Base-by-base conservation (phyloP, 2,113 vertebrate species). In the pig (Sus scrofa) region DNA sequence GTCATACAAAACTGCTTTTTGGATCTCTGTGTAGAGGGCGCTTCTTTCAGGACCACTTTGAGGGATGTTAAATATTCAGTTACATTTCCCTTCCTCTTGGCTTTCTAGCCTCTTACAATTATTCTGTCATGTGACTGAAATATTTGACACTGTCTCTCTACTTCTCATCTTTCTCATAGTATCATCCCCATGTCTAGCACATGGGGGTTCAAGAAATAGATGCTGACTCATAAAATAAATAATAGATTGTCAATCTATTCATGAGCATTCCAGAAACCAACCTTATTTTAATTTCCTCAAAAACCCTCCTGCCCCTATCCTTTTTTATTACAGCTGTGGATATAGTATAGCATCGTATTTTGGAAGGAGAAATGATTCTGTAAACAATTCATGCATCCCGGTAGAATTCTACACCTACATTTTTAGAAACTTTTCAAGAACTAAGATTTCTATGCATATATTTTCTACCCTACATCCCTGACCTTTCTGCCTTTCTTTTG, bases 401-500 rank as follows among this genome's bases (percentile, higher is more conserved):
- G 22, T 77, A 11, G 39, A 81, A 63, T 74, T 81, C 32, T 78
- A 26, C 11, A n/a, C 22, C 3, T 83, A 9, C 50, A n/a, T 63
- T 63, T 89, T 77, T 63, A 24, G 44, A 73, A 65, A 5, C 10
- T 44, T 20, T 63, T 52, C 3, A 75, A 67, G 56, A 86, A 92
- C 27, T 67, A 54, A 50, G 50, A 4, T 92, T 94, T 85, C 34
- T 84, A 77, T 1, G 30, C 11, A 56, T 20, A 39, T 81, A 71
- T 88, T 83, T 95, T 94, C 62, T 90, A 22, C 32, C 10, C 60
- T 12, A 0, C 32, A 92, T 92, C 50, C 52, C 26, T 97, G 52
- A 62, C 6, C 94, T 89, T 97, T 82, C 68, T 95, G 58, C 37
- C 65, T 94, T 95, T 96, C 60, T 85, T 63, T 65, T 74, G 85